Evolutionary conservation across 1,140 invertebrate genomes (phyloP), one percentile per base, ranked within the genome.

Genomic region (Calycopis cecrops): DNA sequence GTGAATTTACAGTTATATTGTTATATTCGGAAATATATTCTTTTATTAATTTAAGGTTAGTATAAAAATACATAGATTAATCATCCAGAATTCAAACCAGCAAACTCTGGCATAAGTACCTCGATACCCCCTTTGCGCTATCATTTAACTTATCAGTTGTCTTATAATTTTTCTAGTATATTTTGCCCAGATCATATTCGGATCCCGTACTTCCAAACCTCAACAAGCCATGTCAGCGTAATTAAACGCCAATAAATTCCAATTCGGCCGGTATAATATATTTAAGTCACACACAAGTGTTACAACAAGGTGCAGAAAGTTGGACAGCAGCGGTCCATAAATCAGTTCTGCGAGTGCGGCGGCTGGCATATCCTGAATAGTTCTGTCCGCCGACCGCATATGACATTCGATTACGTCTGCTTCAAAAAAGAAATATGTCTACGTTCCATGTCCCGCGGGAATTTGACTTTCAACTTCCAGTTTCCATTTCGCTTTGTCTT

Each of bases 401-500:
- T 79, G 72, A 79, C 72, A 77, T 81, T 77, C 76, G 74, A 79
- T 77, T 81, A 79, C 70, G 59, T 56, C 63, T 66, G 61, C 65
- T 55, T 51, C 52, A 52, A 52, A 60, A 57, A 61, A 71, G 64
- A 63, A 65, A 67, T 63, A 58, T 65, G 56, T 59, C 62, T 53
- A 55, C 51, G 57, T 60, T 62, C 60, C 52, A n/a, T 42, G 54
- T 33, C 35, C 52, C 50, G 18, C 21, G 51, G 42, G 50, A 35
- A 12, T 57, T 44, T 40, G 35, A 58, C 35, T 52, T 58, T 51
- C 18, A 49, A 57, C 40, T 52, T 51, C 42, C 50, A 49, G 33
- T 52, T 60, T 55, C 53, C 55, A 55, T 60, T 52, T 10, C 7
- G 17, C 34, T 47, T 52, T 49, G 28, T 50, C 18, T 55, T 54